Evolutionary conservation across 2,113 vertebrate species (phyloP).

Genomic region (Grus americana): DNA sequence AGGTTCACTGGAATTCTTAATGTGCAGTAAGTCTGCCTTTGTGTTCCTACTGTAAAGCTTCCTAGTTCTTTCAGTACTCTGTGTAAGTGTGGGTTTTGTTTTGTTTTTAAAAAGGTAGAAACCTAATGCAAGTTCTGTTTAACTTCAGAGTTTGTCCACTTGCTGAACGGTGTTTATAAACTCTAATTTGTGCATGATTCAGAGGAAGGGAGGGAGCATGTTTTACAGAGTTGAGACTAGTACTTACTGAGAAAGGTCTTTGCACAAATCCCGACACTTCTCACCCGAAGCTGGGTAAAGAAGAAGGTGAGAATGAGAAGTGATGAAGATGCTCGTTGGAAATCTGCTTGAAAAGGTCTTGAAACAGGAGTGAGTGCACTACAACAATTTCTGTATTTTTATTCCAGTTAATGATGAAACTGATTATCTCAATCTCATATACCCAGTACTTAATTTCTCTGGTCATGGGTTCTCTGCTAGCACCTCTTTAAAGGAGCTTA

Average conservation of each 20-base stretch:
- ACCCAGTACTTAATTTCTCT: not conserved
- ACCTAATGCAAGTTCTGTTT: not conserved
- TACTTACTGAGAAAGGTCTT: not conserved
- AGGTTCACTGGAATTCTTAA: not conserved
- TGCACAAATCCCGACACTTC: not conserved
- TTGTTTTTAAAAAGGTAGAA: not conserved
- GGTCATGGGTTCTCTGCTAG: not conserved
- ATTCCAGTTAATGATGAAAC: not conserved
- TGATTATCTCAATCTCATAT: not conserved
- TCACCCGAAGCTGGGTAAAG: not conserved
- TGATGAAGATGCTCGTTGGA: not conserved
- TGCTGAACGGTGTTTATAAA: not conserved
- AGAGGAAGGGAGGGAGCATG: not conserved
- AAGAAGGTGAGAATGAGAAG: not conserved
- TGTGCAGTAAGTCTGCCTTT: not conserved
- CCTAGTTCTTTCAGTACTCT: not conserved
- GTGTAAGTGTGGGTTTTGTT: not conserved
- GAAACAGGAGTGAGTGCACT: not conserved
- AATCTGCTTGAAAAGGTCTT: not conserved
- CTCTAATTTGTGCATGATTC: not conserved
- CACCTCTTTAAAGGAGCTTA: not conserved
- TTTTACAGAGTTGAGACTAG: not conserved
- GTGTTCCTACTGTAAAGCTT: not conserved
- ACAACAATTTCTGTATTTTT: not conserved
- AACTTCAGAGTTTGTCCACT: not conserved